Evolutionary conservation across 2,113 vertebrate genomes (phyloP).

Genomic region (Syngnathoides biaculeatus): DNA sequence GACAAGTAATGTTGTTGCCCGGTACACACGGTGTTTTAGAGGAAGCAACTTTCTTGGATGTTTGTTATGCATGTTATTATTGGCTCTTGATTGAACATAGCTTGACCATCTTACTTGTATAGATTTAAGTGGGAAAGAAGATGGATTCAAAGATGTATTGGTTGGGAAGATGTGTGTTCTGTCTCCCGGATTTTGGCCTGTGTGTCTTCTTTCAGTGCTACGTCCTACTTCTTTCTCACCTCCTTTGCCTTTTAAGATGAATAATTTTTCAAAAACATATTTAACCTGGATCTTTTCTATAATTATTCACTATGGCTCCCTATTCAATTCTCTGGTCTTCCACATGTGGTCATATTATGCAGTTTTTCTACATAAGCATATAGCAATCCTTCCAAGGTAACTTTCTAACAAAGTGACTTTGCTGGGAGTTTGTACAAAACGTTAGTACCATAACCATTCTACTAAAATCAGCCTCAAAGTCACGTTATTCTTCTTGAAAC

Average conservation of each 20-base stretch:
- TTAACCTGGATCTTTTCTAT: neutral
- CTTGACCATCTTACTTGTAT: conserved; percentile 26
- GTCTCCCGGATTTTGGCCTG: conserved; percentile 9
- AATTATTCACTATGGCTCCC: neutral
- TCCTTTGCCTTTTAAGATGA: neutral
- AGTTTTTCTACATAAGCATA: neutral
- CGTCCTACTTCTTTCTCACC: neutral
- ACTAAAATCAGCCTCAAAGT: neutral
- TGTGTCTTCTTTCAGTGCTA: conserved; percentile 10
- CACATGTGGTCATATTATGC: neutral
- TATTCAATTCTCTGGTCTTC: neutral
- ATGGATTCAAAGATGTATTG: conserved; percentile 41
- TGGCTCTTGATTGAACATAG: conserved; percentile 39
- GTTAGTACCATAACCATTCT: neutral
- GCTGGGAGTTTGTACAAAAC: neutral
- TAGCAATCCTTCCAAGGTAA: neutral
- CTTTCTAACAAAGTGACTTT: neutral
- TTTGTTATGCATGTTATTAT: too few species aligned
- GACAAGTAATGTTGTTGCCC: conserved; percentile 4
- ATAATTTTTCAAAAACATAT: neutral
- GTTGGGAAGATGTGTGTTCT: conserved; percentile 13
- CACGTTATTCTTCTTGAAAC: conserved; percentile 5
- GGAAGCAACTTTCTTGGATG: conserved; percentile 21
- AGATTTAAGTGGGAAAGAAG: conserved; percentile 36
- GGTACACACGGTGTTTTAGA: conserved; percentile 7